Conservation (phyloP, 1,140 invertebrate species). For the Orius laevigatus region DNA sequence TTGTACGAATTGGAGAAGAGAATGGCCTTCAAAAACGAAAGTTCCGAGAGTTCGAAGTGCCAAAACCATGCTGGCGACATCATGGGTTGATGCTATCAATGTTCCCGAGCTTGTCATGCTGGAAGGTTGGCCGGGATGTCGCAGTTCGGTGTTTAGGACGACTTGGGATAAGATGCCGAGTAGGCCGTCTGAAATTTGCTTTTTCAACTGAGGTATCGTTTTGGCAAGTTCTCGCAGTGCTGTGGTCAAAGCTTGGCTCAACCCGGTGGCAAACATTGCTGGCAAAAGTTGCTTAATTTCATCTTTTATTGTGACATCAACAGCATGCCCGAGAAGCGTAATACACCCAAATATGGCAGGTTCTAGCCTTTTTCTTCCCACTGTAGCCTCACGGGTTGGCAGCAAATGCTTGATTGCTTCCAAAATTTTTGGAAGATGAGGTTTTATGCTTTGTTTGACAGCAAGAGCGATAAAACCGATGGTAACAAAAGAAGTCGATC, state of each 20-base stretch:
- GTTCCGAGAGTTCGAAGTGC: constrained; percentile 86
- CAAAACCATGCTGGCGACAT: constrained; percentile 71
- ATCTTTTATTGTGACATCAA: constrained; percentile 46
- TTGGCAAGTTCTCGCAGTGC: constrained; percentile 78
- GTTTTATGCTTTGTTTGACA: constrained; percentile 65
- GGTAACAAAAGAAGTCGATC: constrained; percentile 71
- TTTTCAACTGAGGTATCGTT: constrained; percentile 72
- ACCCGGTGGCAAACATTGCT: constrained; percentile 78
- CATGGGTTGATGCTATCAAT: constrained; percentile 29
- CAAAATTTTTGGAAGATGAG: constrained; percentile 70
- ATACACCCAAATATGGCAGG: constrained; percentile 88
- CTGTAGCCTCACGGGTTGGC: constrained; percentile 50
- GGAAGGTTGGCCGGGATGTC: constrained; percentile 50
- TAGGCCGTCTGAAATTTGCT: constrained; percentile 76
- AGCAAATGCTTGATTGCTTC: constrained; percentile 65
- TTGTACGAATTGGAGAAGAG: constrained; percentile 78
- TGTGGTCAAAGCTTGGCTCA: constrained; percentile 78
- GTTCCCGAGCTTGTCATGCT: constrained; percentile 11
- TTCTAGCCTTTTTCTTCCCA: constrained; percentile 59
- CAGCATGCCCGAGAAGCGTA: constrained; percentile 77
- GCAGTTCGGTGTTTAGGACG: constrained; percentile 71
- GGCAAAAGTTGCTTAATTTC: constrained; percentile 79
- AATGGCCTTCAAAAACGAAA: constrained; percentile 92
- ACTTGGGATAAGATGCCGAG: constrained; percentile 47
- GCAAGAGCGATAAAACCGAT: constrained; percentile 83